Percentiles rank a stretch among this genome's conserved stretches.
These are phyloP conservation scores for Drosophila hydei DNA, from an alignment of 1,140 invertebrate species.

Conservation along the genomic window DNA sequence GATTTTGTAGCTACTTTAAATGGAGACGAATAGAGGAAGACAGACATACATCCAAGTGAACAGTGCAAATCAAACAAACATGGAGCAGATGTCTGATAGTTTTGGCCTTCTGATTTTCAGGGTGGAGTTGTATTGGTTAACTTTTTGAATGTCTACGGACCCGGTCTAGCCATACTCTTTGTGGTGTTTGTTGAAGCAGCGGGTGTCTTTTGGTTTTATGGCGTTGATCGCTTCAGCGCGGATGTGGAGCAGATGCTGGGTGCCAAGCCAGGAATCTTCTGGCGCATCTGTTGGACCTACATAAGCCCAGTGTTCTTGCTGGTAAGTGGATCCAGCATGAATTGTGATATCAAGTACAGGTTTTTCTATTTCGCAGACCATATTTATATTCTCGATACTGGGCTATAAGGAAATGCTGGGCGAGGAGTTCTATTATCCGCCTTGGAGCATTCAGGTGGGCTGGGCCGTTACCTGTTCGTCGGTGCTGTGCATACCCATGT, in stretches of 20 bases:
- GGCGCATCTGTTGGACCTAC: constrained; percentile 97
- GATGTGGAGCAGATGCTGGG: constrained; percentile 97
- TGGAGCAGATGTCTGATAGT: not conserved
- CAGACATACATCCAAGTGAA: too few species aligned
- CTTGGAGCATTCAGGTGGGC: constrained; percentile 95
- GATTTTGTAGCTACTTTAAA: too few species aligned
- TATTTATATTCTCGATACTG: constrained; percentile 95
- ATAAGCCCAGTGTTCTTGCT: constrained; percentile 94
- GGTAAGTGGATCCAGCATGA: constrained; percentile 65
- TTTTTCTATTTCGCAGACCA: constrained; percentile 86
- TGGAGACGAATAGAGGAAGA: too few species aligned
- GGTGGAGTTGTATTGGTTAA: constrained; percentile 98
- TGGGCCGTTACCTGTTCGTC: constrained; percentile 96
- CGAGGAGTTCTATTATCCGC: constrained; percentile 94
- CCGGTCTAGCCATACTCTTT: constrained; percentile 97
- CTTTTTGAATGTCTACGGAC: constrained; percentile 97
- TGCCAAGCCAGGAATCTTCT: constrained; percentile 93
- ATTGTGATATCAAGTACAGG: not conserved
- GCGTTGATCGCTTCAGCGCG: constrained; percentile 92
- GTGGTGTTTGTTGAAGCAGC: constrained; percentile 98
- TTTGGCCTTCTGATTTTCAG: constrained; percentile 71
- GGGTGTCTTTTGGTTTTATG: constrained; percentile 98
- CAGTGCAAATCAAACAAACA: too few species aligned
- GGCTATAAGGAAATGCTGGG: constrained; percentile 95
- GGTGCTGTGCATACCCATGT: constrained; percentile 94